These are phyloP conservation scores for Peromyscus aztecus DNA, from an alignment of 2,797 vertebrate species.

Conservation along the genomic window DNA sequence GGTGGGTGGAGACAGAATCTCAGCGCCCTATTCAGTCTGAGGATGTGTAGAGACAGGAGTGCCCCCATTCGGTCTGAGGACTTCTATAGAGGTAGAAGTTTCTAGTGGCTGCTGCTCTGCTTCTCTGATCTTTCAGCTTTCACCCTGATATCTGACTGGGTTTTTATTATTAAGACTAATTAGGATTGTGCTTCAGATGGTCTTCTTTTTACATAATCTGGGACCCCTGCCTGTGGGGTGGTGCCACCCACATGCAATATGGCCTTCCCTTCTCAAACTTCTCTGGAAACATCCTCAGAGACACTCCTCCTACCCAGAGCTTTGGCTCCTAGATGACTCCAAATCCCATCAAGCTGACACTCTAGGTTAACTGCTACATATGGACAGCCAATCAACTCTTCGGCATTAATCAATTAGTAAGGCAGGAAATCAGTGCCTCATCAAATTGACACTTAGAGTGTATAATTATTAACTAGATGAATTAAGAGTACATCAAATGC, in stretches of 20 bases:
- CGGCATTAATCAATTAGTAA: neutral
- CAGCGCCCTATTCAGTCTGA: no score
- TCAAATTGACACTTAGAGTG: neutral
- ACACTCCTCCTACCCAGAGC: neutral
- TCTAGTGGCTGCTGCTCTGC: no score
- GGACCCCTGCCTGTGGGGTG: neutral
- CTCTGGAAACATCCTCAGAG: neutral
- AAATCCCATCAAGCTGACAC: neutral
- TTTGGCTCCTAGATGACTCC: neutral
- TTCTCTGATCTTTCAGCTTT: no score
- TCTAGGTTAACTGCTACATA: neutral
- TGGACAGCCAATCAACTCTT: neutral
- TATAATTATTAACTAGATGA: slow-evolving; percentile 27
- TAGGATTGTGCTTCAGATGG: neutral
- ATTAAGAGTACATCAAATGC: neutral
- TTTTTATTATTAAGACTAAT: no score
- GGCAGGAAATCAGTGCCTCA: neutral
- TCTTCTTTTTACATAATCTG: neutral
- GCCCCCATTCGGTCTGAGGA: no score
- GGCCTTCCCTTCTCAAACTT: neutral
- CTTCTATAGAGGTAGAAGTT: no score
- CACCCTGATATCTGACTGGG: no score
- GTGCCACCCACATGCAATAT: neutral
- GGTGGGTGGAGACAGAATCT: no score
- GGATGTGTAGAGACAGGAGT: no score